Conservation (phyloP, 1,140 invertebrate species). For the Agrilus planipennis region DNA sequence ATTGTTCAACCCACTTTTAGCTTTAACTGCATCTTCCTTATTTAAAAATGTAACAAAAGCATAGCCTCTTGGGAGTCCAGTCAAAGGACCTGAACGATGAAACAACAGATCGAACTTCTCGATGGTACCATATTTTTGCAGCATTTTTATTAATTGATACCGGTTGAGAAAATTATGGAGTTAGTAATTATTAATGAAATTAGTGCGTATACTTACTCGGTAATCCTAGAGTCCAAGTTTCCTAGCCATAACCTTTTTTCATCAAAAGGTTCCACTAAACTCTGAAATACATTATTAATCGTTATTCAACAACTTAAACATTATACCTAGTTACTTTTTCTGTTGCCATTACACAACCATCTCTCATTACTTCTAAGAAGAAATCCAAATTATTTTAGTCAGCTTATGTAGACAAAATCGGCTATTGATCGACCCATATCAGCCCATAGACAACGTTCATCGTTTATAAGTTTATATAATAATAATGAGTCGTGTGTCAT, state of each 20-base stretch:
- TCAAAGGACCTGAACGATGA: constrained; percentile 75
- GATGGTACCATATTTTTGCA: constrained; percentile 82
- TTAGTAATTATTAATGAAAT: constrained; percentile 19
- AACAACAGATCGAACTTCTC: constrained; percentile 92
- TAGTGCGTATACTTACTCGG: constrained; percentile 65
- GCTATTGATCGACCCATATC: too few relatives aligned
- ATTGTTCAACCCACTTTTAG: constrained; percentile 61
- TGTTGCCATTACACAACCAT: too few relatives aligned
- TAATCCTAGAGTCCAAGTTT: constrained; percentile 74
- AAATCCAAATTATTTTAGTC: too few relatives aligned
- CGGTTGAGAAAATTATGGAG: constrained; percentile 42
- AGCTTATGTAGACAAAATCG: too few relatives aligned
- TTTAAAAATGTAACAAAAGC: constrained; percentile 79
- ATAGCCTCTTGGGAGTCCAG: constrained; percentile 83
- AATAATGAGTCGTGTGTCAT: too few relatives aligned
- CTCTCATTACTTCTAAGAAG: too few relatives aligned
- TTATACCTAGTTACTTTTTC: too few relatives aligned
- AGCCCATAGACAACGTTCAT: too few relatives aligned
- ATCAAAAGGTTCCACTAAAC: constrained; percentile 29
- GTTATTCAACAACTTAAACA: too few relatives aligned
- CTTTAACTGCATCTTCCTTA: constrained; percentile 49
- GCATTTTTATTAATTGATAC: constrained; percentile 88
- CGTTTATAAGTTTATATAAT: too few relatives aligned
- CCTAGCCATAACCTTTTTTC: constrained; percentile 80
- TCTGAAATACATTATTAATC: neutral